Evolutionary conservation across 2,113 vertebrate species (phyloP).

Genomic region (Eleginops maclovinus): DNA sequence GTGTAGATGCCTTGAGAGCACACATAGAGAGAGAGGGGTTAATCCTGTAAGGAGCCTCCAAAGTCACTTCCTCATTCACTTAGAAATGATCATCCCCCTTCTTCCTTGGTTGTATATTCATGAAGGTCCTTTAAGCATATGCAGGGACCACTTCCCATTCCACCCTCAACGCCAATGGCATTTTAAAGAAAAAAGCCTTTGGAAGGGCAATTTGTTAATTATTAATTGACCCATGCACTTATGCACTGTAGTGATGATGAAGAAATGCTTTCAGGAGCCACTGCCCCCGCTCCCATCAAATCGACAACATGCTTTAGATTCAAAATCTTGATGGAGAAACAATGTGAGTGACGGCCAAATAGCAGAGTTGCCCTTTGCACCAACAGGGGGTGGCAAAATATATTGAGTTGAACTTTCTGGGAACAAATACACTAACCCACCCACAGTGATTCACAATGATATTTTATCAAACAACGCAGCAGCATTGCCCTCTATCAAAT

Average conservation of each 20-base stretch:
- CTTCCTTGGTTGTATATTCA: slow-evolving; percentile 61
- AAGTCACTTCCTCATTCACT: slow-evolving; percentile 53
- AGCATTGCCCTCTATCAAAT: slow-evolving; percentile 61
- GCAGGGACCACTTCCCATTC: slow-evolving; percentile 33
- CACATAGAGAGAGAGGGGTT: slow-evolving; percentile 8
- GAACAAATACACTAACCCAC: slow-evolving; percentile 42
- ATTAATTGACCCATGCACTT: slow-evolving; percentile 65
- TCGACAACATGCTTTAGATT: slow-evolving; percentile 33
- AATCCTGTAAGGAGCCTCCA: slow-evolving; percentile 44
- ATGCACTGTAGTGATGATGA: slow-evolving; percentile 42
- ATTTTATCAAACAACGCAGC: slow-evolving; percentile 50
- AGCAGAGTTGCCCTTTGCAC: slow-evolving; percentile 45
- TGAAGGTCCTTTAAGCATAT: slow-evolving; percentile 58
- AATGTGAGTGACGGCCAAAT: slow-evolving; percentile 41
- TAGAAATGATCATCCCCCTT: slow-evolving; percentile 51
- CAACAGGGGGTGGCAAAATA: slow-evolving; percentile 41
- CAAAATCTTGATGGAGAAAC: slow-evolving; percentile 42
- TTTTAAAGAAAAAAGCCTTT: slow-evolving; percentile 53
- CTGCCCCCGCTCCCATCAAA: neutral
- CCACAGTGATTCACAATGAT: slow-evolving; percentile 49
- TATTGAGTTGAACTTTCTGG: slow-evolving; percentile 49
- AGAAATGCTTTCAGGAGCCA: slow-evolving; percentile 39
- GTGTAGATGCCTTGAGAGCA: slow-evolving; percentile 3
- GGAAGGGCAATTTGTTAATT: slow-evolving; percentile 66
- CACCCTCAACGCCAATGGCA: slow-evolving; percentile 38